A percentile compares a stretch with the other conserved stretches of the same genome.
These are phyloP conservation scores for Labroides dimidiatus DNA, from an alignment of 2,797 vertebrate species.

Conservation along the genomic window DNA sequence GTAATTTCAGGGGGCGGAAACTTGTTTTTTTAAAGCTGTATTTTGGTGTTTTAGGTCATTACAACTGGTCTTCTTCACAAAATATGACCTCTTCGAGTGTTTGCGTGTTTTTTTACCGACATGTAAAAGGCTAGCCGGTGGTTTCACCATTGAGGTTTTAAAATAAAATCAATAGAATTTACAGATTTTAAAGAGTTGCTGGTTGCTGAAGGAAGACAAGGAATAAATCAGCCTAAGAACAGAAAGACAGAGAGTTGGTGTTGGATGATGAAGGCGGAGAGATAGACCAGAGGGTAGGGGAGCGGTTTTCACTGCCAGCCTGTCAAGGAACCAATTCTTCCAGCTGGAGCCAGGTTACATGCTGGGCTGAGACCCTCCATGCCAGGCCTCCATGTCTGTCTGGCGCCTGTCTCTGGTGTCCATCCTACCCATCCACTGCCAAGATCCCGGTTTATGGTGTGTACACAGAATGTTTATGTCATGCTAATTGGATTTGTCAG, in stretches of 20 bases:
- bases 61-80: conserved; percentile 11
- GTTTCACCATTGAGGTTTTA: background rate
- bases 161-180: background rate
- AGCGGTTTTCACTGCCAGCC: conserved; percentile 52
- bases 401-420: conserved; percentile 53
- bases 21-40: conserved; percentile 33
- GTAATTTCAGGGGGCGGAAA: conserved; percentile 36
- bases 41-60: conserved; percentile 18
- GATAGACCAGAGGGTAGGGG: conserved; percentile 41
- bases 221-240: conserved; percentile 32
- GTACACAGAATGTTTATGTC: conserved; percentile 56
- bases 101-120: too few relatives aligned
- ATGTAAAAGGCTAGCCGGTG: too few relatives aligned
- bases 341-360: conserved; percentile 54
- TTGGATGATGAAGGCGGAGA: conserved; percentile 41
- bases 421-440: conserved; percentile 42
- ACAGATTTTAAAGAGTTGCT: conserved; percentile 12
- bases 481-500: conserved; percentile 72
- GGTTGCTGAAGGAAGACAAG: conserved; percentile 12
- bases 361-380: conserved; percentile 33
- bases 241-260: conserved; percentile 7
- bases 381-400: conserved; percentile 61
- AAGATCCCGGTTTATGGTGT: conserved; percentile 43
- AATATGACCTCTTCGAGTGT: background rate
- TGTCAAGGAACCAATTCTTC: conserved; percentile 61